Evolutionary conservation across 2,888 invertebrate genomes (phyloP), one percentile per base, ranked within the genome.

Genomic region (Lasioglossum malachurum): DNA sequence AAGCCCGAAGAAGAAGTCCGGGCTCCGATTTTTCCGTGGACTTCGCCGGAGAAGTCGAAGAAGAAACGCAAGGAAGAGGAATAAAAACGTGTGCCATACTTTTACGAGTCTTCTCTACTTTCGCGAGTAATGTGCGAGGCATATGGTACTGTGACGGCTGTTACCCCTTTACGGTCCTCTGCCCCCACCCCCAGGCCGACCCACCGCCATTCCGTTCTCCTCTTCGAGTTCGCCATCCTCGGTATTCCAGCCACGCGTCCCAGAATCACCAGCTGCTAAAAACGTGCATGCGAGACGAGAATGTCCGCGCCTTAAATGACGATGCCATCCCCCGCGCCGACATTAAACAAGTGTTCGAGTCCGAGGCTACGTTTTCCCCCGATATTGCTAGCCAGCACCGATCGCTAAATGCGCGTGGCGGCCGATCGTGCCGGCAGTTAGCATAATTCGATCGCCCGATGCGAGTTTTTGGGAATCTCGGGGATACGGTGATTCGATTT

Each of bases 261-360:
- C 85, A 83, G 90, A 91, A 93, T 93, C 92, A 89, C 92, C 90
- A 86, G 91, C 89, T 91, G 89, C 87, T 89, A 88, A 92, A 91
- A 88, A 90, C 91, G 90, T 87, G 88, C 90, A 91, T 88, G 86
- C 88, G 80, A 84, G 79, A 89, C 87, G 88, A 89, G 87, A 79
- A 73, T 78, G 84, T 23, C 41, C 44, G 74, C 31, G 35, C 73
- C 74, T 69, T 74, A 64, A 78, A 31, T 78, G 73, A 31, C 46
- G 76, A 41, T 44, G 67, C 81, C 38, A 27, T 46, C 53, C 16
- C 27, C 53, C 46, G 41, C 64, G 75, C 82, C 67, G 76, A 44
- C 78, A 81, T 86, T 81, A 78, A 86, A 80, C 80, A 53, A 60
- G 79, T 57, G 83, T 75, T 83, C 78, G 72, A 31, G 72, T 38